These are phyloP conservation scores for Grammomys dolichurus DNA, from an alignment of 2,113 vertebrate genomes.

Conservation along the genomic window DNA sequence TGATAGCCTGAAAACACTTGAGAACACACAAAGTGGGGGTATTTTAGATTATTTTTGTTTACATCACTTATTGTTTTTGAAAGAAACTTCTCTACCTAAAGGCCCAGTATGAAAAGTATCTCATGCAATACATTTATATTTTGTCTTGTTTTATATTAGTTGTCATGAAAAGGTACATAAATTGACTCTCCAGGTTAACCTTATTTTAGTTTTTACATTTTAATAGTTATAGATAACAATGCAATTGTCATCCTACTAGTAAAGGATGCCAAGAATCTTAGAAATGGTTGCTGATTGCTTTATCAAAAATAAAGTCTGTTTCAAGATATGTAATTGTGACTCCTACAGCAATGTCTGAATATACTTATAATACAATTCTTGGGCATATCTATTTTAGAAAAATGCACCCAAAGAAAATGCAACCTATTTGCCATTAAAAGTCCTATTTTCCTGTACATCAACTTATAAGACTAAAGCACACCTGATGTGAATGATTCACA, in stretches of 20 bases:
- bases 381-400: neutral
- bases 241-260: neutral
- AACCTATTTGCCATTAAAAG: neutral
- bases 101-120: neutral
- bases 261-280: no score
- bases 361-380: neutral
- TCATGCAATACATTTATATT: neutral
- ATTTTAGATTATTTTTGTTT: neutral
- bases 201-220: constrained; percentile 69
- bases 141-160: neutral
- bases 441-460: neutral
- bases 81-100: neutral
- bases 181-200: neutral
- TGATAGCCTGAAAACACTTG: neutral
- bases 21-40: neutral
- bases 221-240: constrained; percentile 50
- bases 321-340: neutral
- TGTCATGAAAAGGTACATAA: neutral
- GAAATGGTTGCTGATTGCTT: neutral
- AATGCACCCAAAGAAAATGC: neutral
- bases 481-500: neutral
- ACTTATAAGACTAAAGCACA: neutral
- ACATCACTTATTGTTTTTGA: neutral
- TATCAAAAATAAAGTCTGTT: neutral
- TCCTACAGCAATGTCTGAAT: neutral